Evolutionary conservation across 2,113 vertebrate genomes (phyloP).

Genomic region (Eurystomus gularis): DNA sequence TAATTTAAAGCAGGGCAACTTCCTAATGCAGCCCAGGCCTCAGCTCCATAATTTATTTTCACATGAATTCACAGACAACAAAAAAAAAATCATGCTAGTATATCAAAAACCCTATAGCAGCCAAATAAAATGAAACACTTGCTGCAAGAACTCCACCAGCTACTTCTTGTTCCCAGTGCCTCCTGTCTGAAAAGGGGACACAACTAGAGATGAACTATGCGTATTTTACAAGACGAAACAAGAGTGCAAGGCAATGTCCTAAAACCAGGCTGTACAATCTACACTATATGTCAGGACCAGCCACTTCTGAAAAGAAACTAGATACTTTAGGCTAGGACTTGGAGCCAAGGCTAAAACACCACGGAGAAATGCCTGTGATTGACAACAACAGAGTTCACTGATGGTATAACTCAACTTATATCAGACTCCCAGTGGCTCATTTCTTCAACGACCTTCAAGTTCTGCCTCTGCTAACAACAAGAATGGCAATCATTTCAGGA

Average conservation of each 20-base stretch:
- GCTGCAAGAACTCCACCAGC: background rate
- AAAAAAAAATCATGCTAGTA: background rate
- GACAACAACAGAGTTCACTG: background rate
- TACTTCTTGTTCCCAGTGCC: background rate
- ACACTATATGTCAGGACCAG: background rate
- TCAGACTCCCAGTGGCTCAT: background rate
- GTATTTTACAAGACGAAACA: background rate
- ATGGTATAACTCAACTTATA: background rate
- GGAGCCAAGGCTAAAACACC: background rate
- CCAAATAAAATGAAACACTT: background rate
- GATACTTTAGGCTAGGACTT: background rate
- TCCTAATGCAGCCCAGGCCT: background rate
- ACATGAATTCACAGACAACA: background rate
- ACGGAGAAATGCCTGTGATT: background rate
- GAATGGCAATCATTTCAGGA: background rate
- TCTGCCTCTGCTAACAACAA: background rate
- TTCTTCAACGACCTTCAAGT: background rate
- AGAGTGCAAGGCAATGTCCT: background rate
- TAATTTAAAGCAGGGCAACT: background rate
- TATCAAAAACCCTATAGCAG: background rate
- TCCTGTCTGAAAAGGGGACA: background rate
- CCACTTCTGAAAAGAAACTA: background rate
- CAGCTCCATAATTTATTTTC: background rate
- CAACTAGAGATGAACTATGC: background rate
- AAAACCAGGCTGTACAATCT: background rate